These are phyloP conservation scores for Camponotus fellah DNA, from an alignment of 2,888 invertebrate genomes.

Conservation along the genomic window DNA sequence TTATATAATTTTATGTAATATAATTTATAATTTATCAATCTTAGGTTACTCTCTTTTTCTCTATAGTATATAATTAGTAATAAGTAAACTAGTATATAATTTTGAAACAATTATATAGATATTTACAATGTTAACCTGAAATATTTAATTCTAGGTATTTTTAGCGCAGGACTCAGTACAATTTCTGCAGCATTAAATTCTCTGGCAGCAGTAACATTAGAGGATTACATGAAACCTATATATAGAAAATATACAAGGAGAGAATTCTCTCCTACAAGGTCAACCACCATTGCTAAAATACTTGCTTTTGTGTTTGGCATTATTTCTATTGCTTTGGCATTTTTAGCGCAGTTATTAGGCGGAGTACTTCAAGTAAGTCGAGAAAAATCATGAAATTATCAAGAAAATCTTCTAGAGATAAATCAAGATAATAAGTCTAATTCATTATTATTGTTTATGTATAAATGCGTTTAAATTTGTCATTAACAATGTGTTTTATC, in stretches of 20 bases:
- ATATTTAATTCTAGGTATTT: slow-evolving; percentile 88
- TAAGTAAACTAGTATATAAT: neutral
- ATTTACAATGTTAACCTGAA: neutral
- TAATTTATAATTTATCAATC: neutral
- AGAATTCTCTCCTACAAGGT: slow-evolving; percentile 72
- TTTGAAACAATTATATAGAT: neutral
- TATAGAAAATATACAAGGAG: slow-evolving; percentile 71
- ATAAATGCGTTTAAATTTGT: neutral
- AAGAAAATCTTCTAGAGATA: neutral
- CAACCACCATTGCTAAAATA: slow-evolving; percentile 86
- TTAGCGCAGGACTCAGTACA: slow-evolving; percentile 96
- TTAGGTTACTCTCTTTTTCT: too few species aligned
- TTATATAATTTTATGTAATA: too few species aligned
- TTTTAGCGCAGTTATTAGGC: slow-evolving; percentile 93
- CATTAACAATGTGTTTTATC: neutral
- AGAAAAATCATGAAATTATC: neutral
- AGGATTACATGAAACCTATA: slow-evolving; percentile 91
- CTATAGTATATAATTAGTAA: too few species aligned
- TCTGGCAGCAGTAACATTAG: slow-evolving; percentile 95
- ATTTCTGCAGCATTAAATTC: slow-evolving; percentile 97
- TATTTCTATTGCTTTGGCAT: slow-evolving; percentile 93
- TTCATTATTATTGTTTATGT: neutral
- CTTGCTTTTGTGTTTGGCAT: slow-evolving; percentile 92
- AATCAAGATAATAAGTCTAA: neutral
- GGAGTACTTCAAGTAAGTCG: slow-evolving; percentile 91